These are phyloP conservation scores for Eidolon dupreanum DNA, from an alignment of 2,797 vertebrate genomes.

Conservation along the genomic window DNA sequence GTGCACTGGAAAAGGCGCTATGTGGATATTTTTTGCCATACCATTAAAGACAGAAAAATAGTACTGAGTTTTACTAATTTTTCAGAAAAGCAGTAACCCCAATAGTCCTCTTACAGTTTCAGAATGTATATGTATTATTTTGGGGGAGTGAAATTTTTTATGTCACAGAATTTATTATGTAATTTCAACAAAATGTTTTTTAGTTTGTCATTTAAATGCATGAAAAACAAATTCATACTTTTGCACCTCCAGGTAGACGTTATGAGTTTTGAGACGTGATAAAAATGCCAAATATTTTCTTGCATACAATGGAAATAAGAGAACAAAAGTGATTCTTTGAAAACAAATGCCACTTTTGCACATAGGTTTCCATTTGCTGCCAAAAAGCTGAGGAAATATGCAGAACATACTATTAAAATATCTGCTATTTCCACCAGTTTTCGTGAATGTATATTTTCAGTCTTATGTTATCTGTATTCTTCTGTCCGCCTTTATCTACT, in stretches of 20 bases:
- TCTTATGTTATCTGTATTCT: background rate
- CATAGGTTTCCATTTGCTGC: background rate
- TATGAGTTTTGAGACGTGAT: background rate
- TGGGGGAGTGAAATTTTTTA: background rate
- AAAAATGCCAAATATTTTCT: constrained; percentile 8
- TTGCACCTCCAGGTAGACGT: background rate
- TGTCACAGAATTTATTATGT: background rate
- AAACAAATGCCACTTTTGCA: background rate
- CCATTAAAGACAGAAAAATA: background rate
- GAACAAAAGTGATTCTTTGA: background rate
- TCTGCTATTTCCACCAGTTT: background rate
- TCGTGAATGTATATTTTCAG: background rate
- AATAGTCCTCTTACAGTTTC: background rate
- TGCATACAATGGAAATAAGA: background rate
- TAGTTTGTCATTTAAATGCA: constrained; percentile 65
- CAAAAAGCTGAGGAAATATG: background rate
- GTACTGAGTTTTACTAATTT: background rate
- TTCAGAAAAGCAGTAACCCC: background rate
- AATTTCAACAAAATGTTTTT: constrained; percentile 1
- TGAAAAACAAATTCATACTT: constrained; percentile 36
- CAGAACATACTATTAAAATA: background rate
- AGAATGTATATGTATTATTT: background rate
- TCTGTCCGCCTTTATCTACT: background rate
- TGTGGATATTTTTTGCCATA: background rate
- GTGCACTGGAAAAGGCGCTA: background rate